Evolutionary conservation across 2,797 vertebrate genomes (phyloP), one percentile per base, ranked within the genome.

Genomic region (Naso thynnoides): DNA sequence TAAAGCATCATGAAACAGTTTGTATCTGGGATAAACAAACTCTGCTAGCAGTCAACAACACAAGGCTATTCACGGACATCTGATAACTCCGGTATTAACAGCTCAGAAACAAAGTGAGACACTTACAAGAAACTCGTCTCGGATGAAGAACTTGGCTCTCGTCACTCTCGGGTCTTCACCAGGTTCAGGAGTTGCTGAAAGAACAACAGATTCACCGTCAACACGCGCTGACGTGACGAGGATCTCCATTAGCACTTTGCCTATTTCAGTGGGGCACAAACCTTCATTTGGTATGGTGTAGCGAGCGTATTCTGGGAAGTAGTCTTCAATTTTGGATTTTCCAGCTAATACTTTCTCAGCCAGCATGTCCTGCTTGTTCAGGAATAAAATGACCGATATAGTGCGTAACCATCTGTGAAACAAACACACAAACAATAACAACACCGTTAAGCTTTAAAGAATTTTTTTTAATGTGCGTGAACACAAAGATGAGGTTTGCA

Each of bases 311-410:
- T 99, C 98, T 42, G 98, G 97, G 87, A 99, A 99, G 92, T 99
- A 99, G 94, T 99, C 98, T 94, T 99, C 98, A 33, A 99, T 99
- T 96, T 97, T 99, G 92, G 98, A 99, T 91, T 99, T 99, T 90
- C 98, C 98, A 87, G 98, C 98, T 94, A 99, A 95, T 92, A 99
- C 98, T 91, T 99, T 99, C 92, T 99, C 98, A 88, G 98, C 98
- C 91, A 99, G 93, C 97, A 99, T 98, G 90, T 99, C 98, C 91
- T 99, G 98, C 91, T 99, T 99, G 95, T 99, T 99, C 87, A 99
- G 94, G 94, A 99, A 99, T 87, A 99, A 93, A 91, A 99, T 99
- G 92, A 99, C 96, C 54, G 98, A 99, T 93, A 99, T 99, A 86
- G 98, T 99, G 90, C 97, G 96, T 93, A 99, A 94, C 98, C 98